Conservation (phyloP, 2,113 vertebrate species). For the Ornithorhynchus anatinus region DNA sequence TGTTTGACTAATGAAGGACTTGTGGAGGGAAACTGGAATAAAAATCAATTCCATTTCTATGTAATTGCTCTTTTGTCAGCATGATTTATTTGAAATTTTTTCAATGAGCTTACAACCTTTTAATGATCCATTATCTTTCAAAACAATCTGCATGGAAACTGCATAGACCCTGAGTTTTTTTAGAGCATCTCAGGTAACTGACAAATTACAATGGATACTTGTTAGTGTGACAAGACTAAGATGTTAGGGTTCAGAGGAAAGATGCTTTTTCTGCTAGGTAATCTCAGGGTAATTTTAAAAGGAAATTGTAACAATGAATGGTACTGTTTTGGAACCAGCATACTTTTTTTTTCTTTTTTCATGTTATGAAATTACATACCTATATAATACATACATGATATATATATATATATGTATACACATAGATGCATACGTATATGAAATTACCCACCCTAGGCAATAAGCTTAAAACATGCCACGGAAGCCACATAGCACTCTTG, state of each 20-base stretch:
- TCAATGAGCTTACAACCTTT: background rate
- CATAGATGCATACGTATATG: too few species aligned
- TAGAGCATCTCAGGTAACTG: background rate
- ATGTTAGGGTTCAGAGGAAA: background rate
- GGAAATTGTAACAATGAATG: background rate
- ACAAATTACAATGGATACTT: background rate
- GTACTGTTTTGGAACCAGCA: background rate
- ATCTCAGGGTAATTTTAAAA: background rate
- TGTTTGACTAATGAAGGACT: background rate
- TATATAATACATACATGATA: too few species aligned
- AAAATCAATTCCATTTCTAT: background rate
- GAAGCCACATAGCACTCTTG: background rate
- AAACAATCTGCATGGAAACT: background rate
- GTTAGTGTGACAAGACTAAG: background rate
- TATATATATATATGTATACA: too few species aligned
- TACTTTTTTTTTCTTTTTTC: too few species aligned
- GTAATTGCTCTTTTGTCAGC: background rate
- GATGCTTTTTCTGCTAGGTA: background rate
- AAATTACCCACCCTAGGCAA: too few species aligned
- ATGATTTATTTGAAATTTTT: constrained; percentile 1
- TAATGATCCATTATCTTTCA: background rate
- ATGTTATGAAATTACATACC: too few species aligned
- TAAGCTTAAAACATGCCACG: background rate
- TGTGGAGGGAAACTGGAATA: background rate
- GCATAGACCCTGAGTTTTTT: background rate